A percentile compares a stretch with the other conserved stretches of the same genome.
Conservation (phyloP, 2,888 invertebrate species). For the Lepidochrysops patricia region DNA sequence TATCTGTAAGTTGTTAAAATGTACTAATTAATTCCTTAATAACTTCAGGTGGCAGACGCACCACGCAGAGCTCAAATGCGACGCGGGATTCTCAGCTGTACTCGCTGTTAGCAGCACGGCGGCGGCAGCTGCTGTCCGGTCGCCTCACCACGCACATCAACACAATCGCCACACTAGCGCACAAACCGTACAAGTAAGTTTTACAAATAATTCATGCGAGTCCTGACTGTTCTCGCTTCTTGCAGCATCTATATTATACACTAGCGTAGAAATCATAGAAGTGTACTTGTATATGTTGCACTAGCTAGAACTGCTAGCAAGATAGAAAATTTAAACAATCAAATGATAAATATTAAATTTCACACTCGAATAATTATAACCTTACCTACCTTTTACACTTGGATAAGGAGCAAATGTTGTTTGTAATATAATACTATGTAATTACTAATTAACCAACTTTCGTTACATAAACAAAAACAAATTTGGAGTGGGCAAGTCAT, state of each 20-base stretch:
- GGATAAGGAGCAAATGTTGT: too few relatives aligned
- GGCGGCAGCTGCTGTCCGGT: constrained; percentile 74
- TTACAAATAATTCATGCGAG: not conserved
- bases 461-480: not conserved
- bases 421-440: not conserved
- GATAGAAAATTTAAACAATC: too few relatives aligned
- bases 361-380: too few relatives aligned
- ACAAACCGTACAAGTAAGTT: constrained; percentile 61
- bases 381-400: too few relatives aligned
- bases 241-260: not conserved
- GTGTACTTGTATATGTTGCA: too few relatives aligned
- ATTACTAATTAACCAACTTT: not conserved
- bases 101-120: constrained; percentile 75
- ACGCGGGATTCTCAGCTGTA: constrained; percentile 75
- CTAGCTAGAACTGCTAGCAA: too few relatives aligned
- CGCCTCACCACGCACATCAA: constrained; percentile 67
- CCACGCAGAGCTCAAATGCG: constrained; percentile 50
- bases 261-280: too few relatives aligned
- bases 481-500: not conserved
- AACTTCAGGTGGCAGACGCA: constrained; percentile 54
- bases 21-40: constrained; percentile 21
- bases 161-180: constrained; percentile 56
- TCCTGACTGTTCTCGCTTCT: not conserved
- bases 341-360: too few relatives aligned
- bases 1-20: not conserved